Conservation (phyloP, 92 coral and sea anemone genomes). For the Porites evermanni region DNA sequence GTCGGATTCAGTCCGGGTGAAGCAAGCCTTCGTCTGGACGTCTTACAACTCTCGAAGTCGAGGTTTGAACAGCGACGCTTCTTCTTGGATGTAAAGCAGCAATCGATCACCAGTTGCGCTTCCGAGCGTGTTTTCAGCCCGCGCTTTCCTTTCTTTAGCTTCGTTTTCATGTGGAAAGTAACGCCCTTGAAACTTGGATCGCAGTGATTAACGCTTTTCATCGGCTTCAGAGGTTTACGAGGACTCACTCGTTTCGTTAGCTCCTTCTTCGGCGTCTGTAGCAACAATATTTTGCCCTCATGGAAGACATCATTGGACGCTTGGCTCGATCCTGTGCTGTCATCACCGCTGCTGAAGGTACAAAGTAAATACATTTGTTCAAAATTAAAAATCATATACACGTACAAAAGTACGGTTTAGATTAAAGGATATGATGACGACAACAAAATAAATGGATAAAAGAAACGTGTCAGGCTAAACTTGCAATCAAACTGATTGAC, state of each 20-base stretch:
- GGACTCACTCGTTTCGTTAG: slow-evolving; percentile 83
- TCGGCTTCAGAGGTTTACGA: slow-evolving; percentile 94
- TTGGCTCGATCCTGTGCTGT: slow-evolving; percentile 54
- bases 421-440: neutral
- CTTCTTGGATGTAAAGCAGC: slow-evolving; percentile 93
- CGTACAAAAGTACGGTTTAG: neutral
- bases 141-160: slow-evolving; percentile 67
- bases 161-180: slow-evolving; percentile 94
- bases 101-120: slow-evolving; percentile 92
- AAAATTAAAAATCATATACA: neutral
- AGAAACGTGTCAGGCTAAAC: neutral
- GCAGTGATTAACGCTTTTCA: slow-evolving; percentile 86
- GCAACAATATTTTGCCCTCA: slow-evolving; percentile 35
- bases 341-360: slow-evolving; percentile 32
- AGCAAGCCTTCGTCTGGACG: slow-evolving; percentile 66
- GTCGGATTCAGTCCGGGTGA: slow-evolving; percentile 84
- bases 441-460: neutral
- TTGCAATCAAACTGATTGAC: slow-evolving; percentile 37
- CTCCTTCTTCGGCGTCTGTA: slow-evolving; percentile 79
- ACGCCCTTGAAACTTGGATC: slow-evolving; percentile 98
- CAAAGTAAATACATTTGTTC: slow-evolving; percentile 40
- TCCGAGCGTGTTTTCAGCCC: slow-evolving; percentile 63
- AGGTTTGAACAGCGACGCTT: slow-evolving; percentile 65
- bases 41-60: slow-evolving; percentile 63
- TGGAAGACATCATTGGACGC: slow-evolving; percentile 32